A percentile compares a stretch with the other conserved stretches of the same genome.
Evolutionary conservation across 1,140 invertebrate genomes (phyloP).

Genomic region (Mizuhopecten yessoensis): DNA sequence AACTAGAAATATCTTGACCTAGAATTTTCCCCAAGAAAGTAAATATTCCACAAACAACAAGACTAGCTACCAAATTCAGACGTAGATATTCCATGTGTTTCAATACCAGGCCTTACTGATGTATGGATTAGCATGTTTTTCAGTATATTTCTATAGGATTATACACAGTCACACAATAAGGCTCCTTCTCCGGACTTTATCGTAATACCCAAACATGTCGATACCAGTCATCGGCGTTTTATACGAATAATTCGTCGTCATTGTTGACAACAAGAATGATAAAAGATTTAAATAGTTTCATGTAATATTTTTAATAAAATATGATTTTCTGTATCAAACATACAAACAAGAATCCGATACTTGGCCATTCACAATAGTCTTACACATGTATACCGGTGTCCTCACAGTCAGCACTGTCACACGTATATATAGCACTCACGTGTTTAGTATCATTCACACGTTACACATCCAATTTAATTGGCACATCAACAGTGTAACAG

Average conservation of each 20-base stretch:
- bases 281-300: background rate
- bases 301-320: background rate
- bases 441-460: background rate
- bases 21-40: too few species aligned
- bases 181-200: too few species aligned
- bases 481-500: conserved; percentile 10
- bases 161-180: too few species aligned
- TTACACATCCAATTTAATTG: background rate
- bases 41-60: too few species aligned
- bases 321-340: conserved; percentile 5
- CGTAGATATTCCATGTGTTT: too few species aligned
- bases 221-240: too few species aligned
- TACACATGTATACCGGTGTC: background rate
- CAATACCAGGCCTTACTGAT: too few species aligned
- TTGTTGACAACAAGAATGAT: background rate
- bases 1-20: too few species aligned
- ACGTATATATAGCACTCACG: background rate
- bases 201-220: too few species aligned
- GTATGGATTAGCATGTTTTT: too few species aligned
- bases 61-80: too few species aligned
- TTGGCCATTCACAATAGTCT: background rate
- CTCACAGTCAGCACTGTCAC: background rate
- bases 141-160: too few species aligned
- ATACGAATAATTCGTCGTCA: background rate
- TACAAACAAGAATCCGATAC: background rate